Evolutionary conservation across 2,113 vertebrate genomes (phyloP), one percentile per base, ranked within the genome.

Genomic region (Saccopteryx leptura): DNA sequence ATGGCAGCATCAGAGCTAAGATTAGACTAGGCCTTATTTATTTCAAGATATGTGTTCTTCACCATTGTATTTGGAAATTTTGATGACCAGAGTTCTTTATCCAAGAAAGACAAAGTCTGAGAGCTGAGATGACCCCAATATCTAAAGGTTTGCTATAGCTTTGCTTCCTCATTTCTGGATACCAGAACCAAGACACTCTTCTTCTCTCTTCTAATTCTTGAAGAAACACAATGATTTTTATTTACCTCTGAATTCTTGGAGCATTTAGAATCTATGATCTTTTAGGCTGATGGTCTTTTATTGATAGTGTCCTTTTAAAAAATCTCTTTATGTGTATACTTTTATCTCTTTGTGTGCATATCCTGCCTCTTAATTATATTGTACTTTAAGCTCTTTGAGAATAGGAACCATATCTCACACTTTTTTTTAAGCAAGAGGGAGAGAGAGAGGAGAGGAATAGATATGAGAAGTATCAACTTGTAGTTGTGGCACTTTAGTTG

Each of bases 161-260:
- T 88, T 90, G 58, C 18, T 76, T 39, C n/a, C 10, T 79, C 10
- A 28, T 50, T 95, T 80, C 21, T 65, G 61, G 88, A 14, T 79
- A 56, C 10, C 61, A 58, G n/a, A 46, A 72, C 50, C 39, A 84
- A 54, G 21, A 63, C 84, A 50, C 12, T 81, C 58, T 52, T 81
- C 17, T 61, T 33, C 8, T 46, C 24, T 74, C 9, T 4, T 7
- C 13, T 39, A 75, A 9, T 60, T 83, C 18, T 90, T 84, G 78
- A 86, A 85, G 58, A 79, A 71, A 66, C 61, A 50, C 56, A 58
- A n/a, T 91, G 87, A 72, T 86, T 88, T 88, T 96, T 56, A 83
- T 54, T 19, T 72, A 15, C 23, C 21, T 96, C 56, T 82, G 65
- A 96, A 58, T 71, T 92, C 65, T 66, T 56, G 58, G 52, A 91